Evolutionary conservation across 53 echinoderm and acorn worm species (phyloP).

Genomic region (Zoroaster sp.): DNA sequence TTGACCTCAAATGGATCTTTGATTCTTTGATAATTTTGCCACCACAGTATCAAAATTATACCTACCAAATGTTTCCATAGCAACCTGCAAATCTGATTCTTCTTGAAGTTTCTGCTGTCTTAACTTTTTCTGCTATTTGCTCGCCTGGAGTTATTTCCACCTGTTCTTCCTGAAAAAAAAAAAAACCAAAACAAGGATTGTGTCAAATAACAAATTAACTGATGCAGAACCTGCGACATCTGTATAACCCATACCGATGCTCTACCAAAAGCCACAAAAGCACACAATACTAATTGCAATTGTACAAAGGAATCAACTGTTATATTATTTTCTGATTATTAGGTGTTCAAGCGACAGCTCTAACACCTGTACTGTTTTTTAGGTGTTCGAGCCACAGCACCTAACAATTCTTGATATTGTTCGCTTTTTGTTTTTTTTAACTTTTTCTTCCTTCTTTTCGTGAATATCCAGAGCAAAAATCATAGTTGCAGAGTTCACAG

Average conservation of each 20-base stretch:
- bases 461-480: too few relatives aligned
- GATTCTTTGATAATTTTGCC: not conserved
- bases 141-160: slow-evolving; percentile 71
- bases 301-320: not conserved
- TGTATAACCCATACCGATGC: not conserved
- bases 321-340: not conserved
- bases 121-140: slow-evolving; percentile 71
- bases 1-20: not conserved
- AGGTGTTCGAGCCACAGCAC: too few relatives aligned
- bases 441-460: too few relatives aligned
- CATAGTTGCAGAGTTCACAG: too few relatives aligned
- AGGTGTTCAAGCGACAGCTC: too few relatives aligned
- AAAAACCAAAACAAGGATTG: not conserved
- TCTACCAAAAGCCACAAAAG: not conserved
- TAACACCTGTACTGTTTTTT: too few relatives aligned
- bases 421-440: too few relatives aligned
- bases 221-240: not conserved
- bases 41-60: too few relatives aligned
- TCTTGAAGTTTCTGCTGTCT: slow-evolving; percentile 84
- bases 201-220: too few relatives aligned
- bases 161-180: slow-evolving; percentile 2
- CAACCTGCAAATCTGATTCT: slow-evolving; percentile 82
- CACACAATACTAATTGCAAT: not conserved
- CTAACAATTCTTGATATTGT: too few relatives aligned
- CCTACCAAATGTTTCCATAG: slow-evolving; percentile 91